Base-by-base conservation (phyloP, 2,113 vertebrate genomes). In the Chascanopsetta lugubris region DNA sequence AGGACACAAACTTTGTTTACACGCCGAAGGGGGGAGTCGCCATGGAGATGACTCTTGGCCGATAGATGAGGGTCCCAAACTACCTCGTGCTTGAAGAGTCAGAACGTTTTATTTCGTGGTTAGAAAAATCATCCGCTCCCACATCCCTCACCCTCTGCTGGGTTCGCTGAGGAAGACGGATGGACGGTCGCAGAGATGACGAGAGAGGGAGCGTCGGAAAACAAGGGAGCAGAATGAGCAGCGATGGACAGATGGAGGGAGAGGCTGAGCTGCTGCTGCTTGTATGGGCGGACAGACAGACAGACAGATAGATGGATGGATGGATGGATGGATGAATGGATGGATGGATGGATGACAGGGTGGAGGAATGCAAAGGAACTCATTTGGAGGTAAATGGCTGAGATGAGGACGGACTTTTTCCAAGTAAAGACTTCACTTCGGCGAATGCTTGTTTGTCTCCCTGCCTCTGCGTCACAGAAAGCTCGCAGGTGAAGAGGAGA, bases 171-270 rank as follows among this genome's bases (percentile, higher is more conserved):
- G 65, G 72, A 85, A 77, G 82, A 84, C 62, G 69, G 80, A 86
- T 85, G 78, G 69, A 85, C 54, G 38, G 50, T 72, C 50, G 25
- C 75, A 69, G 54, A 59, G 69, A 74, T 76, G 80, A 77, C 54
- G n/a, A n/a, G n/a, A 63, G 74, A 62, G 61, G 56, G 50, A 58
- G 38, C 74, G 84, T 53, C 75, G 68, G 71, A 80, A 72, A 77
- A n/a, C 48, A 3, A 12, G 61, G 42, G 43, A 56, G 54, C 47
- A 49, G 84, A 84, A 87, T 85, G 76, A 84, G 75, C 72, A 55
- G 68, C 86, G 87, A 88, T 86, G 68, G 87, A 88, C 85, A 80
- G 63, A 83, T 79, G 57, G 48, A 59, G 70, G 45, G 65, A 43
- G 64, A 61, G 18, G 57, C 66, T 61, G 71, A 54, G 48, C 61